Base-by-base conservation (phyloP, 2,113 vertebrate species). In the Syrmaticus mikado region DNA sequence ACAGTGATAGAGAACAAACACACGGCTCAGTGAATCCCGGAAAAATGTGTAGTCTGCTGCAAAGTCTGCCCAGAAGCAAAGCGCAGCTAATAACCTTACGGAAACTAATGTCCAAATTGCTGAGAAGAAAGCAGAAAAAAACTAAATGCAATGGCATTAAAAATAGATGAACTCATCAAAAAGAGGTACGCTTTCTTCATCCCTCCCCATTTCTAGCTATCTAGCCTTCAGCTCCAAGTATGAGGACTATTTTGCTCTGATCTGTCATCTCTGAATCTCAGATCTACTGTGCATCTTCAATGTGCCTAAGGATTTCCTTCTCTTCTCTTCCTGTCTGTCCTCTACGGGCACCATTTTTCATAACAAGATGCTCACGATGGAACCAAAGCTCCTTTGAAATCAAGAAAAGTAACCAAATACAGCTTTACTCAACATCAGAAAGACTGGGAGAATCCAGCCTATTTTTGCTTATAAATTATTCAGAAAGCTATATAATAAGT, bases 401-500 rank as follows among this genome's bases (percentile, higher is more conserved):
- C 61, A 91, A 93, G 70, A 91, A 91, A 81, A 62, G 53, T 91
- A 96, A 95, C 82, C 62, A 92, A 93, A 85, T 65, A 88, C 87
- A 75, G 90, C 58, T 94, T 91, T 90, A 88, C 43, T 93, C 52
- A 72, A 88, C 70, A 92, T 95, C 85, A 93, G 85, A 94, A 94
- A 84, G 61, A 91, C 28, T 88, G 80, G 55, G 75, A 77, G 87
- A 94, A 94, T 71, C 45, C 46, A 91, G 61, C 41, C 82, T 90
- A 87, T 89, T 96, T 96, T 95, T 82, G 78, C 82, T 80, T 92
- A 87, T 77, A 95, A 93, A 96, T 92, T 89, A 96, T 95, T 94
- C 89, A 89, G 75, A 95, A 95, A 92, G 71, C 74, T 90, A 92
- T 95, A 95, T 90, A 93, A 92, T 84, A 96, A 92, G 70, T 89